These are phyloP conservation scores for Apostichopus parvimensis DNA, from an alignment of 35 echinoderm and acorn worm species.

Conservation along the genomic window DNA sequence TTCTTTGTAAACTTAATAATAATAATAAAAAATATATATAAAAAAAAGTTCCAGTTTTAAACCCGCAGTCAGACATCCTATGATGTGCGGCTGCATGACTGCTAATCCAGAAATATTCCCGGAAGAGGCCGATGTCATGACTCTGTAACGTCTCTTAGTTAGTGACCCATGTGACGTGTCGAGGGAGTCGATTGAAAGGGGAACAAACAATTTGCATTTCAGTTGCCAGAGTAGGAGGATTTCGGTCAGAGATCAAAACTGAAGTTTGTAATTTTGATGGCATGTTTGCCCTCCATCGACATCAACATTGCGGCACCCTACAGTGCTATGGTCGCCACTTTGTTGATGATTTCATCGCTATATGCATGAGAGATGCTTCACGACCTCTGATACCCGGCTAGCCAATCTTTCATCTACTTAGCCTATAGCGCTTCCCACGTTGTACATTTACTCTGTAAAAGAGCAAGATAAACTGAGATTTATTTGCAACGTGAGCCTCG, in stretches of 20 bases:
- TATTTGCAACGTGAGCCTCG: neutral
- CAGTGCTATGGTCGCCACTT: neutral
- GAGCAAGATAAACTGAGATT: neutral
- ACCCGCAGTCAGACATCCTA: too few relatives aligned
- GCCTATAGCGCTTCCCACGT: neutral
- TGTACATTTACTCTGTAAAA: too few relatives aligned
- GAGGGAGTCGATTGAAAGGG: neutral
- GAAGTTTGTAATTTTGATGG: conserved; percentile 38
- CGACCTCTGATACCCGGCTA: neutral
- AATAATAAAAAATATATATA: too few relatives aligned
- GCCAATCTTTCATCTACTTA: neutral
- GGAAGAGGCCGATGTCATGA: neutral
- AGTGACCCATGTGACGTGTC: neutral
- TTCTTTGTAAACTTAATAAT: too few relatives aligned
- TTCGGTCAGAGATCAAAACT: conserved; percentile 27
- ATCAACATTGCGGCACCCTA: conserved; percentile 28
- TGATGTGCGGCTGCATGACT: neutral
- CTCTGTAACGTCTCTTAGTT: neutral
- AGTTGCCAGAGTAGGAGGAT: neutral
- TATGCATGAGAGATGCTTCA: neutral
- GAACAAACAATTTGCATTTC: conserved; percentile 2
- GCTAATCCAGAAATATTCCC: neutral
- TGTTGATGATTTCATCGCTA: neutral
- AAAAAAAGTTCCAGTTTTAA: too few relatives aligned
- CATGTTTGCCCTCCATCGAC: conserved; percentile 38